phyloP scores from a whole-genome alignment of 2,797 vertebrate species.

The Enteromius mattozi region DNA sequence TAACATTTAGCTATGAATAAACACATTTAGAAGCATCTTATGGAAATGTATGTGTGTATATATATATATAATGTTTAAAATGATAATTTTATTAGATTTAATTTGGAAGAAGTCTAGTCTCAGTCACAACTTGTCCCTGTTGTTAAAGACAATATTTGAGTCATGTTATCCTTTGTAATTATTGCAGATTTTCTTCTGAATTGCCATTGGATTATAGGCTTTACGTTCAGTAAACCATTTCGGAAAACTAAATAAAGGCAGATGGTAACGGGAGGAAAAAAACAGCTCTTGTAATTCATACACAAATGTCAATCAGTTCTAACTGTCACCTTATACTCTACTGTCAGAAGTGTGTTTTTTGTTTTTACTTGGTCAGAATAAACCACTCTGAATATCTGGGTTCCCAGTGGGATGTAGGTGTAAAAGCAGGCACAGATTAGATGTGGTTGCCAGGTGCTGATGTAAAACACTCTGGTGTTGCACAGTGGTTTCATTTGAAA shows the following conservation, averaged over 20 bases:
- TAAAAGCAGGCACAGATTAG: conserved; percentile 44
- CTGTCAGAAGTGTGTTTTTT: not conserved
- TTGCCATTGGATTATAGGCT: conserved; percentile 46
- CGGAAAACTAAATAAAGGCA: conserved; percentile 43
- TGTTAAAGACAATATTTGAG: conserved; percentile 44
- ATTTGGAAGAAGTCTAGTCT: conserved; percentile 5
- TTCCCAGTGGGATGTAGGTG: not conserved
- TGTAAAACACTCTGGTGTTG: conserved; percentile 38
- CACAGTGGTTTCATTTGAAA: conserved; percentile 26
- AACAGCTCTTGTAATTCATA: not conserved
- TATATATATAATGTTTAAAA: not conserved
- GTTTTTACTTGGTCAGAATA: not conserved
- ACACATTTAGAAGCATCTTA: not conserved
- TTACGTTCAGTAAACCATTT: conserved; percentile 47
- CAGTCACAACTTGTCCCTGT: conserved; percentile 54
- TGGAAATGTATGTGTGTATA: not conserved
- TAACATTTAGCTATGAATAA: not conserved
- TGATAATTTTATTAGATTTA: not conserved
- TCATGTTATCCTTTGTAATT: conserved; percentile 51
- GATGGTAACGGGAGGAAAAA: conserved; percentile 30
- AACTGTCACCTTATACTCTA: not conserved
- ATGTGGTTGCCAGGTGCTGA: conserved; percentile 50
- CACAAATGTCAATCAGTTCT: conserved; percentile 1
- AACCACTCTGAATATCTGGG: not conserved
- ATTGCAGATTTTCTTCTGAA: conserved; percentile 53